These are phyloP conservation scores for Semibalanus balanoides DNA, from an alignment of 1,140 invertebrate genomes.

Conservation along the genomic window DNA sequence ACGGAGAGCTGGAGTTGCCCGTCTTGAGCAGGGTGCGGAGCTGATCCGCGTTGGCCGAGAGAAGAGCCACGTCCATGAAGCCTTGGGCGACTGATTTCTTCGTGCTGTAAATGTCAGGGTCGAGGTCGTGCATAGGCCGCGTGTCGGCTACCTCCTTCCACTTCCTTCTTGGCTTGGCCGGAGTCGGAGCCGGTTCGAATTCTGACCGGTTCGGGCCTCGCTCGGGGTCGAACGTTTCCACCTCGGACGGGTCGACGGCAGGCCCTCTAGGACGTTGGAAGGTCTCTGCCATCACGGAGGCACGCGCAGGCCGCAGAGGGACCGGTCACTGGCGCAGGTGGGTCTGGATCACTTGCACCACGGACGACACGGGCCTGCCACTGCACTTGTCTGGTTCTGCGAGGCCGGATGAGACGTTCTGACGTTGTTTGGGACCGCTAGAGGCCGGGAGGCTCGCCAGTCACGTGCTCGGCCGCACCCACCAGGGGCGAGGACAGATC, in stretches of 20 bases:
- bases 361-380: too few species aligned
- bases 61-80: slow-evolving; percentile 15
- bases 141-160: neutral
- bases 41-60: slow-evolving; percentile 14
- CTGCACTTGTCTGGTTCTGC: too few species aligned
- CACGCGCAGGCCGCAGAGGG: too few species aligned
- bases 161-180: neutral
- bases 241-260: neutral
- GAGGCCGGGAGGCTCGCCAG: too few species aligned
- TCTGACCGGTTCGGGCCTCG: too few species aligned
- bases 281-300: neutral
- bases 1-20: slow-evolving; percentile 6
- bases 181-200: too few species aligned
- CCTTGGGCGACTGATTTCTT: slow-evolving; percentile 17
- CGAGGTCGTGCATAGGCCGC: neutral
- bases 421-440: too few species aligned
- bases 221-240: neutral
- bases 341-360: too few species aligned
- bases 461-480: too few species aligned
- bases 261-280: neutral
- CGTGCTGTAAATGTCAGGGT: neutral
- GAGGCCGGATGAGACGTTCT: too few species aligned
- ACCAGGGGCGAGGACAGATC: too few species aligned
- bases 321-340: too few species aligned
- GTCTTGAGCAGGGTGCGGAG: slow-evolving; percentile 12